Base-by-base conservation (phyloP, 37 sponge, comb jelly and placozoan species). In the Theonella swinhoei region DNA sequence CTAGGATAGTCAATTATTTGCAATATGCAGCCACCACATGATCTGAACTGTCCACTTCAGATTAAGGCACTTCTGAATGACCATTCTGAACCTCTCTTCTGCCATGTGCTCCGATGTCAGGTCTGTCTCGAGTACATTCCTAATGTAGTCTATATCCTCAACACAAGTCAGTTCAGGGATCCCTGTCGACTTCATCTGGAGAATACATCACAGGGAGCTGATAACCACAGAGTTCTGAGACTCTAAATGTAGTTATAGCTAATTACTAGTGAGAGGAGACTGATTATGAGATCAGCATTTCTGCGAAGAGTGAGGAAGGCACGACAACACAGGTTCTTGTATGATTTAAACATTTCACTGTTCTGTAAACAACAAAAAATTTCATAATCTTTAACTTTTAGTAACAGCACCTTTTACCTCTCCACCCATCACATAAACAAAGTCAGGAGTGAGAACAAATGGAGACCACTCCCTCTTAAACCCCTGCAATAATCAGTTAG, bases 371-470 rank as follows among this genome's bases (percentile, higher is more conserved):
- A 25, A 34, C 22, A 68, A 77, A 3, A 33, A 29, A 71, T 38
- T 7, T 71, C 5, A 9, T 33, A 8, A 24, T 67, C 8, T 20
- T 22, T 20, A 7, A 11, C 11, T 67, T 29, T 67, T 3, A n/a
- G n/a, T n/a, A n/a, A n/a, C n/a, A n/a, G 7, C 64, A 63, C 26
- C 26, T 2, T 28, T 77, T 61, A 89, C 94, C 84, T 87, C 85
- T 63, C 91, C 91, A 66, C 96, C 92, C 96, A 95, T 89, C 37
- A 91, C 89, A 43, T 85, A 83, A n/a, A 92, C 85, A 66, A 95
- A 89, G 79, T 92, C 92, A 33, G 96, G 92, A 19, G 96, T 92
- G 17, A 95, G 80, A 19, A 95, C 92, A 77, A 95, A 95, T 5
- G 96, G 96, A 0, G 84, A 90, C 81, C 92, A 83, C 73, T 95